A percentile compares a stretch with the other conserved stretches of the same genome.
phyloP scores from a whole-genome alignment of 2,797 vertebrate species.

The Borostomias antarcticus region DNA sequence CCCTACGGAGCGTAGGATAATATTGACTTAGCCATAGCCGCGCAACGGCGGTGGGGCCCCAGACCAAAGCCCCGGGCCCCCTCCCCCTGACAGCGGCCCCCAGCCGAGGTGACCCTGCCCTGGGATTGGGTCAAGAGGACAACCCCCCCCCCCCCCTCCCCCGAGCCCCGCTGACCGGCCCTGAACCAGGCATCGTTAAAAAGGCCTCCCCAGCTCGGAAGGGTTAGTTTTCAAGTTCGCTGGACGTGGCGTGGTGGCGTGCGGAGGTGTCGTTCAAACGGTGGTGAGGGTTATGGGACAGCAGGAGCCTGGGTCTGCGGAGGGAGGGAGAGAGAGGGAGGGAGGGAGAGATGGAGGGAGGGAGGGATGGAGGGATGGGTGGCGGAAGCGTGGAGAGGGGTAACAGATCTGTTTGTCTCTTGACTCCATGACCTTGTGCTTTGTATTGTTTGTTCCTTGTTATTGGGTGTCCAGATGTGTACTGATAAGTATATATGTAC shows the following conservation, averaged over 20 bases:
- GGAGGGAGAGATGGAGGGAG: neutral
- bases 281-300: neutral
- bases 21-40: slow-evolving; percentile 13
- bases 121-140: no score
- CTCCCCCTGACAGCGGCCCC: neutral
- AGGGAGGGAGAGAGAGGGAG: neutral
- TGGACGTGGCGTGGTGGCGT: slow-evolving; percentile 26
- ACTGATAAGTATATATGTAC: no score
- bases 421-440: no score
- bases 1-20: slow-evolving; percentile 12
- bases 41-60: no score
- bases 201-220: neutral
- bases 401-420: neutral
- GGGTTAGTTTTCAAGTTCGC: slow-evolving; percentile 58
- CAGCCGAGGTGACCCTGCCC: neutral
- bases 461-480: no score
- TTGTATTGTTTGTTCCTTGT: no score
- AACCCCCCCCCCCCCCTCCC: neutral
- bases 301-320: neutral
- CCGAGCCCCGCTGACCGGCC: slow-evolving; percentile 30
- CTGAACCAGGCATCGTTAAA: neutral
- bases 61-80: slow-evolving; percentile 5
- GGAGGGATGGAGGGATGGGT: neutral
- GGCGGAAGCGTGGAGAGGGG: neutral
- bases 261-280: neutral